phyloP scores from a whole-genome alignment of 2,888 invertebrate genomes.

The Ceraclea dissimilis region DNA sequence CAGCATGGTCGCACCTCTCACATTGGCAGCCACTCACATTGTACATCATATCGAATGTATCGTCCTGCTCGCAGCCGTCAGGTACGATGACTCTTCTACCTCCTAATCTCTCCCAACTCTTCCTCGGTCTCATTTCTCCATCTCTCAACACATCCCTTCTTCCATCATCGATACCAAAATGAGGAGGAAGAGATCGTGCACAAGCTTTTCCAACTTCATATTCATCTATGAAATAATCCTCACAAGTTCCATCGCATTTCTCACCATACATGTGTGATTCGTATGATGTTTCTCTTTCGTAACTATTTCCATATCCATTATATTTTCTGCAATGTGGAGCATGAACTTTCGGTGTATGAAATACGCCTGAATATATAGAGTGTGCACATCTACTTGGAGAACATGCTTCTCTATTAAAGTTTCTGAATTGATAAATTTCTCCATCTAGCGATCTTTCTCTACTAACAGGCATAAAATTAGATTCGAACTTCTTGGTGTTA shows the following conservation, averaged over 20 bases:
- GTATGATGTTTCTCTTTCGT: constrained; percentile 19
- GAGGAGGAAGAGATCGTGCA: constrained; percentile 23
- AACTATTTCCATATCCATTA: constrained; percentile 16
- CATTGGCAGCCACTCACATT: constrained; percentile 24
- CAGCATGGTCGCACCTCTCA: constrained; percentile 23
- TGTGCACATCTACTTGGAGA: constrained; percentile 19
- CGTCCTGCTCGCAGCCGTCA: constrained; percentile 23
- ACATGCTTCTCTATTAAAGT: constrained; percentile 17
- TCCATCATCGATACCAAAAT: constrained; percentile 22
- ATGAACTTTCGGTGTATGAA: constrained; percentile 17
- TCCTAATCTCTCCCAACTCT: constrained; percentile 18
- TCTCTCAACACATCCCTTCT: constrained; percentile 12
- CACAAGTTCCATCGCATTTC: constrained; percentile 19
- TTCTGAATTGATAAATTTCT: constrained; percentile 20
- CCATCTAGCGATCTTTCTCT: constrained; percentile 24
- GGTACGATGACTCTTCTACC: constrained; percentile 24
- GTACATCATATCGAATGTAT: constrained; percentile 24
- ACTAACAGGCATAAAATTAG: constrained; percentile 22
- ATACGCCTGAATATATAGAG: constrained; percentile 17
- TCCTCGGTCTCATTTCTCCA: constrained; percentile 21
- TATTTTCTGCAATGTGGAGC: constrained; percentile 21
- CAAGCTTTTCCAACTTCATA: constrained; percentile 20
- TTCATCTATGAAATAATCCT: constrained; percentile 16
- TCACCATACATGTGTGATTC: constrained; percentile 19
- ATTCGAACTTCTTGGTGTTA: constrained; percentile 19